Percentiles rank a stretch among this genome's conserved stretches.
Conservation (phyloP, 2,113 vertebrate genomes). For the Toxotes chatareus region DNA sequence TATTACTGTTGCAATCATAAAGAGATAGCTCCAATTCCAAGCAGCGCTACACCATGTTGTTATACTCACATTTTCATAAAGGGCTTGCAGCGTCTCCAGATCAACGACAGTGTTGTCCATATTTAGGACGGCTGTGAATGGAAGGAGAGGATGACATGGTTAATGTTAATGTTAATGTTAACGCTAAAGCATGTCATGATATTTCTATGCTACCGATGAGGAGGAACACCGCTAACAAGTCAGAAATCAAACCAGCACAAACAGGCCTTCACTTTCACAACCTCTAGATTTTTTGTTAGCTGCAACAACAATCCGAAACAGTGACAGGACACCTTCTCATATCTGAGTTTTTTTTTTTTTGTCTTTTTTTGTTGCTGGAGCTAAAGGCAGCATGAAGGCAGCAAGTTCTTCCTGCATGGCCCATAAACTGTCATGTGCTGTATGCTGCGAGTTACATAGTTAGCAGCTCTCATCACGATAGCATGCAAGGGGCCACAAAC, state of each 20-base stretch:
- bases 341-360: not conserved
- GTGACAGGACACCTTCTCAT: conserved; percentile 8
- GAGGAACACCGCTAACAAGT: conserved; percentile 52
- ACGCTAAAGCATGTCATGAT: conserved; percentile 42
- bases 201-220: conserved; percentile 34
- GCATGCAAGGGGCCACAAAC: conserved; percentile 58
- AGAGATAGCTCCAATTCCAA: conserved; percentile 25
- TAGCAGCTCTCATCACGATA: conserved; percentile 65
- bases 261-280: conserved; percentile 24
- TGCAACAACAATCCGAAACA: conserved; percentile 24
- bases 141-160: conserved; percentile 62
- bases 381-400: conserved; percentile 29
- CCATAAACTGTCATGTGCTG: not conserved
- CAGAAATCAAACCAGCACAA: conserved; percentile 56
- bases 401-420: not conserved
- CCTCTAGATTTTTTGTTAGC: conserved; percentile 13
- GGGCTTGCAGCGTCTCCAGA: conserved; percentile 96
- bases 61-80: conserved; percentile 97
- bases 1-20: conserved; percentile 42
- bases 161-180: conserved; percentile 48
- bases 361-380: not conserved
- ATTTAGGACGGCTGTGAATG: conserved; percentile 91
- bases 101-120: conserved; percentile 97
- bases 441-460: conserved; percentile 50
- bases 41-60: not conserved